Conservation (phyloP, 1,140 invertebrate species). For the Lepidostoma basale region DNA sequence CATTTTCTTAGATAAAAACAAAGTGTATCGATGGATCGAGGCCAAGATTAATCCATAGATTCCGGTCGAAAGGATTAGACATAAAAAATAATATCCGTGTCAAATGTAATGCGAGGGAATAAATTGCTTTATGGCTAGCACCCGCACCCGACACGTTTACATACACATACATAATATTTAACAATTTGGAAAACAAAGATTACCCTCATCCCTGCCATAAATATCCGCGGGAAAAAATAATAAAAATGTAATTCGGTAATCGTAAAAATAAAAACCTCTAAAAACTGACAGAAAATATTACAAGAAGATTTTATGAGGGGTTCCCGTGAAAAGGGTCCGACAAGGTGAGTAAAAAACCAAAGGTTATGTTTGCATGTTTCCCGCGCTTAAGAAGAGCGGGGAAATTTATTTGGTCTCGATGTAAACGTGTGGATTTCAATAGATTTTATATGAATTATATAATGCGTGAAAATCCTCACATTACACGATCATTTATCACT, state of each 20-base stretch:
- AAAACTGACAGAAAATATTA: conserved; percentile 46
- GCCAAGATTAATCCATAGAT: no score
- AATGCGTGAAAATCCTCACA: no score
- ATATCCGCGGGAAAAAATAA: conserved; percentile 12
- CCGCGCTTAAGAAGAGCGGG: conserved; percentile 28
- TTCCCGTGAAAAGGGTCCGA: conserved; percentile 42
- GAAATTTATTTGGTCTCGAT: conserved; percentile 35
- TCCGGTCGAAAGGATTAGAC: not conserved
- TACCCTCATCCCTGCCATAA: not conserved
- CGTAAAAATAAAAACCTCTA: conserved; percentile 43
- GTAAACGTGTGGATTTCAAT: conserved; percentile 14
- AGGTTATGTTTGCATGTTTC: conserved; percentile 44
- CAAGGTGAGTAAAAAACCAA: conserved; percentile 39
- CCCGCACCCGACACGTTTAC: no score
- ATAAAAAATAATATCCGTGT: not conserved
- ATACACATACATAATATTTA: not conserved
- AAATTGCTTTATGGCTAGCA: no score
- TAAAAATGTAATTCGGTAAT: conserved; percentile 24
- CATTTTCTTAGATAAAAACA: not conserved
- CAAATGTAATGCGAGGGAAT: not conserved
- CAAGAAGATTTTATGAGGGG: conserved; percentile 43
- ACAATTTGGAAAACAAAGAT: not conserved
- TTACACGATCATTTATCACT: no score
- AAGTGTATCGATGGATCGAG: no score
- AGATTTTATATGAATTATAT: conserved; percentile 11